Base-by-base conservation (phyloP, 2,113 vertebrate species). In the Caranx melampygus region DNA sequence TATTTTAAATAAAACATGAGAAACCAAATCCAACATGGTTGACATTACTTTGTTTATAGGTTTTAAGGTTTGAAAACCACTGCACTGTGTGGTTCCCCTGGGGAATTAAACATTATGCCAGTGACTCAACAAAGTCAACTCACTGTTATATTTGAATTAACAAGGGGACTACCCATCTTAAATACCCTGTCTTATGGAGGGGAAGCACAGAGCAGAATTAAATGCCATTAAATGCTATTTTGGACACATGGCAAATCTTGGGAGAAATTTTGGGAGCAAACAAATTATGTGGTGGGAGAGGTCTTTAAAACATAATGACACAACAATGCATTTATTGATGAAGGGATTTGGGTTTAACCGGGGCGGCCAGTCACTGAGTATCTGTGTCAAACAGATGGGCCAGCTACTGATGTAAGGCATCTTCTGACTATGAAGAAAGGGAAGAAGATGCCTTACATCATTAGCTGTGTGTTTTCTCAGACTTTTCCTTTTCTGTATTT, bases 251-350 rank as follows among this genome's bases (percentile, higher is more conserved):
- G 20, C 14, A 16, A 31, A 6, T 18, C 15, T 60, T 60, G 0
- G n/a, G 72, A 75, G 7, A 45, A 64, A 16, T 26, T 66, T 31
- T 10, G 57, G 45, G 47, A 20, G 21, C 54, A 45, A 60, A 72
- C 16, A 20, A 64, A 49, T 82, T 1, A 54, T 42, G n/a, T 26
- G 33, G 51, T 8, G 37, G 71, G 52, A 65, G 37, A 59, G 47
- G 35, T 61, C 64, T 78, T 71, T 33, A 57, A 72, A 66, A 65
- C 51, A 74, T 73, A 68, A 79, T 83, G 60, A 63, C 51, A 60
- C 63, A 35, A 58, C 44, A 49, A 42, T 35, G 49, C 12, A 72
- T 5, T 44, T 63, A 66, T 49, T 74, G 67, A 85, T 81, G 54
- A 84, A 54, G 75, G 21, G 78, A 69, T 72, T 68, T 59, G 42